Conservation (phyloP, 2,888 invertebrate genomes). For the Abrostola tripartita region DNA sequence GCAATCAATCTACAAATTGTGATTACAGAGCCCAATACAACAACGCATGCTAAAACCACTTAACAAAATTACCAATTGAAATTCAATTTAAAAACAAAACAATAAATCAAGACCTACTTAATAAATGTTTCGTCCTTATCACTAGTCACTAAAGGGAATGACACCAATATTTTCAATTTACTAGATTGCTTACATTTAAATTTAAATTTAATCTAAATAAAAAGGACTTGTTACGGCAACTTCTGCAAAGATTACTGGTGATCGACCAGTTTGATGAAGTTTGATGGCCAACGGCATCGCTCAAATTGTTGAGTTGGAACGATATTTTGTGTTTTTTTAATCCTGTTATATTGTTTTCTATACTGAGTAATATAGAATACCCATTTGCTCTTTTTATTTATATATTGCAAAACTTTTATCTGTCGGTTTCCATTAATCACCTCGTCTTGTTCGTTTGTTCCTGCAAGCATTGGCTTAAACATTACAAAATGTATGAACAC, state of each 20-base stretch:
- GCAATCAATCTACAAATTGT: neutral
- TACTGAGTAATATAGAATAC: too few species aligned
- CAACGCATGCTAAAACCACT: neutral
- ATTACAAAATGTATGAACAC: too few species aligned
- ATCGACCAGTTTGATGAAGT: constrained; percentile 32
- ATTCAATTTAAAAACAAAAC: constrained; percentile 27
- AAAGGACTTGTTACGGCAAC: constrained; percentile 36
- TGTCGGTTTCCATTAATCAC: too few species aligned
- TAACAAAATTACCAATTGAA: constrained; percentile 12
- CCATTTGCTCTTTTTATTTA: too few species aligned
- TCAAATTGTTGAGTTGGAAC: constrained; percentile 1
- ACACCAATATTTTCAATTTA: constrained; percentile 59
- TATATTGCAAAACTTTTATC: too few species aligned
- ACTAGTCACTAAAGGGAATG: constrained; percentile 36
- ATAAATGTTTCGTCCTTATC: constrained; percentile 34
- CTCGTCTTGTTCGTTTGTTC: too few species aligned
- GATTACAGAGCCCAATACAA: neutral
- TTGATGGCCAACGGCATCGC: constrained; percentile 12
- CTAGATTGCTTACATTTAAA: constrained; percentile 44
- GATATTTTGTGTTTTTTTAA: constrained; percentile 6
- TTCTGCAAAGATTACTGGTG: constrained; percentile 44
- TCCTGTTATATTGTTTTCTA: constrained; percentile 5
- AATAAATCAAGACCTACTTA: constrained; percentile 32
- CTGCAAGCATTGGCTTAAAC: too few species aligned
- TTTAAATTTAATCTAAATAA: constrained; percentile 35